These are phyloP conservation scores for Agapetus fuscipes DNA, from an alignment of 2,888 invertebrate genomes.

Conservation along the genomic window DNA sequence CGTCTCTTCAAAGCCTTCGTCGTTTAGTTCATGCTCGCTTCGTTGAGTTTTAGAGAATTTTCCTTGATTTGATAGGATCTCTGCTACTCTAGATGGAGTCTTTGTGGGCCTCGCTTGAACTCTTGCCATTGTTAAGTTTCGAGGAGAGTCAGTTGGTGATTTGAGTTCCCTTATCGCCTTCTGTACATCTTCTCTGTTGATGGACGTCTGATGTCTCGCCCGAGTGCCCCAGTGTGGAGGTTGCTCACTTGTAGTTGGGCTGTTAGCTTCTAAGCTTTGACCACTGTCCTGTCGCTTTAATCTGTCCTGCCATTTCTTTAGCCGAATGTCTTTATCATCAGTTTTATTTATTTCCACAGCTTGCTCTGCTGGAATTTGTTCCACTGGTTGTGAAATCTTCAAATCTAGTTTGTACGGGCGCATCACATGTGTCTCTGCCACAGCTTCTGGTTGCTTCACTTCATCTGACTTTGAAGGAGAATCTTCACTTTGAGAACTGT, in stretches of 20 bases:
- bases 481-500: conserved; percentile 48
- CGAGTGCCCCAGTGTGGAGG: conserved; percentile 39
- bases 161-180: conserved; percentile 57
- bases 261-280: conserved; percentile 12
- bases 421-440: conserved; percentile 46
- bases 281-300: conserved; percentile 33
- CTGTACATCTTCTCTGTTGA: conserved; percentile 60
- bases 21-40: conserved; percentile 65
- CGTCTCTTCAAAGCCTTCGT: conserved; percentile 87
- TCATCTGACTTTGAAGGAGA: conserved; percentile 33
- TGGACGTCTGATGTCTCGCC: conserved; percentile 55
- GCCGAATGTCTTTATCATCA: conserved; percentile 49
- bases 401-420: conserved; percentile 43
- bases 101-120: conserved; percentile 21
- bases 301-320: conserved; percentile 63
- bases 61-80: conserved; percentile 11
- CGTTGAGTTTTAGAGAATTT: conserved; percentile 32
- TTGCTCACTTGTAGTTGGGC: conserved; percentile 24
- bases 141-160: conserved; percentile 46
- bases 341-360: conserved; percentile 31
- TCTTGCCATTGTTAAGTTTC: conserved; percentile 20
- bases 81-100: conserved; percentile 25
- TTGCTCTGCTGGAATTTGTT: conserved; percentile 32
- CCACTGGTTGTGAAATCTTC: conserved; percentile 43
- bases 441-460: conserved; percentile 31